A percentile compares a stretch with the other conserved stretches of the same genome.
Conservation (phyloP, 2,797 vertebrate species). For the Arremon aurantiirostris region DNA sequence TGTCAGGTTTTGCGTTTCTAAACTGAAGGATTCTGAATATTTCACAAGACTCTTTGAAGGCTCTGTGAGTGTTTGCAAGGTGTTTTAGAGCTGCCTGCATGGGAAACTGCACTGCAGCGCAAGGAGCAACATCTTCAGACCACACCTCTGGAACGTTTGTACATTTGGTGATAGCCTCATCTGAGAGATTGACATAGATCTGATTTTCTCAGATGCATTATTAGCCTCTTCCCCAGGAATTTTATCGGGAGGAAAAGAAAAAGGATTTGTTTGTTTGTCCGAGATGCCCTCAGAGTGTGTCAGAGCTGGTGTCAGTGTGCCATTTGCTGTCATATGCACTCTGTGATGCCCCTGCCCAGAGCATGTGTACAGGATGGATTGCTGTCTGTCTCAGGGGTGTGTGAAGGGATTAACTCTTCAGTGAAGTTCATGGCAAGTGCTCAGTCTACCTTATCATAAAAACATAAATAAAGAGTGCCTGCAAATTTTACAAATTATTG, state of each 20-base stretch:
- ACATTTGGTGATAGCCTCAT: neutral
- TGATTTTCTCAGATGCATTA: neutral
- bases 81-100: neutral
- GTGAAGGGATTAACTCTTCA: neutral
- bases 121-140: neutral
- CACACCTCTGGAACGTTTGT: neutral
- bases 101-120: neutral
- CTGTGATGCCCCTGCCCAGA: neutral
- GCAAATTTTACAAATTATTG: neutral
- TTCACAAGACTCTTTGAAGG: neutral
- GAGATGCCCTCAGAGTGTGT: neutral
- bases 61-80: neutral
- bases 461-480: neutral
- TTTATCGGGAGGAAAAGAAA: neutral
- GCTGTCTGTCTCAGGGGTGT: neutral
- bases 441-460: neutral
- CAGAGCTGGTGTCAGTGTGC: neutral
- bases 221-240: neutral
- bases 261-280: neutral
- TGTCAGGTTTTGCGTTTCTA: neutral
- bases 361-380: neutral
- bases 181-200: neutral
- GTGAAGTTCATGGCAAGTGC: neutral
- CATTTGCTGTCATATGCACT: neutral
- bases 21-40: neutral